A percentile compares a stretch with the other conserved stretches of the same genome.
phyloP scores from a whole-genome alignment of 1,140 invertebrate genomes.

The Stegodyphus dumicola region DNA sequence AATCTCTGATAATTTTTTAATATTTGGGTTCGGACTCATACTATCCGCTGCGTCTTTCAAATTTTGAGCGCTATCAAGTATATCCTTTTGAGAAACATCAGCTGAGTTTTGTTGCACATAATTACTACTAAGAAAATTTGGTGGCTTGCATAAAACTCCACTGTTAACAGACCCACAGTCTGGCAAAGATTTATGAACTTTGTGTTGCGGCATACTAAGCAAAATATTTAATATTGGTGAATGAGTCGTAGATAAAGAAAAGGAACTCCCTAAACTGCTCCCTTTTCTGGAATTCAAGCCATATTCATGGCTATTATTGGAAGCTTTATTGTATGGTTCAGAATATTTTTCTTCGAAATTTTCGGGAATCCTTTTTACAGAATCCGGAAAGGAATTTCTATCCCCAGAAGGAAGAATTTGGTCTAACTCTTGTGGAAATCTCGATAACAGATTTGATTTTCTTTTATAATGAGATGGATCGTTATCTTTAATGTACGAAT shows the following conservation, averaged over 20 bases:
- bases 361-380: no score
- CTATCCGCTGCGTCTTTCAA: neutral
- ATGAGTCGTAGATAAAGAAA: no score
- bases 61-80: neutral
- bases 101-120: neutral
- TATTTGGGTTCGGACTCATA: neutral
- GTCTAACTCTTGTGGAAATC: no score
- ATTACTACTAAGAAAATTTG: neutral
- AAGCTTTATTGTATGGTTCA: no score
- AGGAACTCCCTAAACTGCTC: no score
- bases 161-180: conserved; percentile 34
- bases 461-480: neutral
- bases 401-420: no score
- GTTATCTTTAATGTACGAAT: neutral
- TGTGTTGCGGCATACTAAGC: conserved; percentile 2
- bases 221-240: neutral
- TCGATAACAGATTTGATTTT: no score
- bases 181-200: conserved; percentile 39
- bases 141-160: conserved; percentile 39
- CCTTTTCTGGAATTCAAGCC: no score
- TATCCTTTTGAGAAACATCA: no score
- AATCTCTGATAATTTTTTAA: neutral
- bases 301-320: no score
- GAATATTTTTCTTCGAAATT: no score
- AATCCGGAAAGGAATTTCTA: no score